A percentile compares a stretch with the other conserved stretches of the same genome.
Conservation (phyloP, 2,888 invertebrate genomes). For the Philaethria dido region DNA sequence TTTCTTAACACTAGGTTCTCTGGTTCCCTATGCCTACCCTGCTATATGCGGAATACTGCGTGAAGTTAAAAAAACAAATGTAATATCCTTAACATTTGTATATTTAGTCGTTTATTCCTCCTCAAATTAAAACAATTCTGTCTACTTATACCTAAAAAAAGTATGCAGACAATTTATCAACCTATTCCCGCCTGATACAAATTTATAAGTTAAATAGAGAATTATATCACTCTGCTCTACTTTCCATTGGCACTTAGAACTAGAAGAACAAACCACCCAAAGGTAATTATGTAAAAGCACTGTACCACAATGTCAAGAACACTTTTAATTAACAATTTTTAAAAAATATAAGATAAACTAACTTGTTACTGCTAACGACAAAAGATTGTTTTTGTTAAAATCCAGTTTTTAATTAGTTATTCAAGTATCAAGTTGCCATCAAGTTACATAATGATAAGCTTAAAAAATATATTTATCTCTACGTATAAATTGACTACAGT, state of each 20-base stretch:
- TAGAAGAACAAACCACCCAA: not conserved
- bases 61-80: too few species aligned
- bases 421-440: not conserved
- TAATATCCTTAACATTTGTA: too few species aligned
- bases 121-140: too few species aligned
- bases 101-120: too few species aligned
- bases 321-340: slow-evolving; percentile 1
- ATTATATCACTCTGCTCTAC: too few species aligned
- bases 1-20: too few species aligned
- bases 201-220: too few species aligned
- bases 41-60: too few species aligned
- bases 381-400: not conserved
- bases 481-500: not conserved
- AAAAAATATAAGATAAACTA: not conserved
- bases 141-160: too few species aligned
- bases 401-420: slow-evolving; percentile 1
- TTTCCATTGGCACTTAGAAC: not conserved
- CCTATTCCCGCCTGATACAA: too few species aligned
- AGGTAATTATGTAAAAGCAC: not conserved
- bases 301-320: not conserved
- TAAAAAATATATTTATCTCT: not conserved
- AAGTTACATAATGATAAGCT: not conserved
- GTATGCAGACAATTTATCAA: too few species aligned
- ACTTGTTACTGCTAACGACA: not conserved
- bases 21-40: too few species aligned